Evolutionary conservation across 2,113 vertebrate species (phyloP).

Genomic region (Ptyas mucosa): DNA sequence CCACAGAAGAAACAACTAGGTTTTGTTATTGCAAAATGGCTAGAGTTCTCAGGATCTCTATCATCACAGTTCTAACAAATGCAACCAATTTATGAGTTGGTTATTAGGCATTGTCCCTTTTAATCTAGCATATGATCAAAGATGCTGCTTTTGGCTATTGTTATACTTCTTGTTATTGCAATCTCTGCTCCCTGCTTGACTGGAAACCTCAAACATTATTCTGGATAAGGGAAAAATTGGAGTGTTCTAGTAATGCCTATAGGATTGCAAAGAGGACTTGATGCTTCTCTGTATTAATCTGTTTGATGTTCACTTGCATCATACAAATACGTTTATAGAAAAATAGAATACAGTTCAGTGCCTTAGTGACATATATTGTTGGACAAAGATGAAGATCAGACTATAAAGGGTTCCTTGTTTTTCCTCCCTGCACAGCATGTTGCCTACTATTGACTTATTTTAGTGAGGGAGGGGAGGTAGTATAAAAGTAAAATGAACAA

Average conservation of each 20-base stretch:
- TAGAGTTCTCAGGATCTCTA: not conserved
- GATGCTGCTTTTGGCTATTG: not conserved
- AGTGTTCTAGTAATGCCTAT: not conserved
- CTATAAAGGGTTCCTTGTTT: not conserved
- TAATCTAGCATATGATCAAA: not conserved
- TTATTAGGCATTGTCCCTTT: not conserved
- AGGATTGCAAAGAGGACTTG: not conserved
- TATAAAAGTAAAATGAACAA: slow-evolving; percentile 51
- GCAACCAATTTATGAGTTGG: not conserved
- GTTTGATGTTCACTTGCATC: not conserved
- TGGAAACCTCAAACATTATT: not conserved
- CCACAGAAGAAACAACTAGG: not conserved
- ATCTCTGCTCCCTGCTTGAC: not conserved
- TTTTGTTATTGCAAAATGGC: not conserved
- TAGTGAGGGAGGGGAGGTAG: slow-evolving; percentile 11
- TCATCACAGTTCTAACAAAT: not conserved
- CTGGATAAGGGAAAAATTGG: not conserved
- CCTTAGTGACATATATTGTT: not conserved
- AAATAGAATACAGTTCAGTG: not conserved
- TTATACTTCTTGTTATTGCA: not conserved
- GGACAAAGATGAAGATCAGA: not conserved
- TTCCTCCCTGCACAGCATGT: not conserved
- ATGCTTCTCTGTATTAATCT: not conserved
- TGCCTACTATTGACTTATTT: slow-evolving; percentile 28
- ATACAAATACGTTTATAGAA: not conserved